Evolutionary conservation across 64 coral and sea anemone genomes (phyloP), one percentile per base, ranked within the genome.

Genomic region (Montipora cactus): DNA sequence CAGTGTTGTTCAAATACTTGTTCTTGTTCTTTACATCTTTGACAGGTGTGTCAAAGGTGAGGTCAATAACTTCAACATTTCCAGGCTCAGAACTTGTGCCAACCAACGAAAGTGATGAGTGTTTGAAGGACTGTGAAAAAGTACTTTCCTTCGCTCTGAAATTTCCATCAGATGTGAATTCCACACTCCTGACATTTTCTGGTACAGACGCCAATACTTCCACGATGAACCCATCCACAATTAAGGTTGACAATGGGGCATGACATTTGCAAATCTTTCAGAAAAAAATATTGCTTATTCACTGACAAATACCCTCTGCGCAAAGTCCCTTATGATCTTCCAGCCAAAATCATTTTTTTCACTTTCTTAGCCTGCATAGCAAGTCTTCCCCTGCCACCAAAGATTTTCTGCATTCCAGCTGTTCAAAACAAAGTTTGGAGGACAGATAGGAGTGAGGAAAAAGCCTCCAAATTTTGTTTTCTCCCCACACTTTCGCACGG

Each of bases 231-330:
- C 62, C 82, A 86, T 86, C 82, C 47, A 86, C 47, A 22, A 86
- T 68, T 18, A 86, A 86, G 16, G 67, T 64, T 5, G 82, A 51
- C 15, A 86, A 18, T 22, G 82, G 82, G 19, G 82, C 14, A 51
- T 9, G 64, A 8, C 62, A 49, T 86, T 86, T 86, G 46, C 82
- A 86, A 86, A 86, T 86, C 82, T 86, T 62, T n/a, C 8, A 50
- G 19, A 47, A 49, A 23, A 61, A 19, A 61, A 20, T 37, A 1
- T 11, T 59, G 14, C 0, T 59, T 59, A 21, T 53, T 59, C 16
- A 13, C 53, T 57, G 11, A 8, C 0, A 11, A 57, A 37, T 21
- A 7, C 18, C 3, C 5, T 5, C 19, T 71, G 15, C 3, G 0
- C 61, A 12, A 14, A 15, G 61, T 7, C 37, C 37, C 37, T 37